phyloP scores from a whole-genome alignment of 1,140 invertebrate species.

The Amphibalanus amphitrite region DNA sequence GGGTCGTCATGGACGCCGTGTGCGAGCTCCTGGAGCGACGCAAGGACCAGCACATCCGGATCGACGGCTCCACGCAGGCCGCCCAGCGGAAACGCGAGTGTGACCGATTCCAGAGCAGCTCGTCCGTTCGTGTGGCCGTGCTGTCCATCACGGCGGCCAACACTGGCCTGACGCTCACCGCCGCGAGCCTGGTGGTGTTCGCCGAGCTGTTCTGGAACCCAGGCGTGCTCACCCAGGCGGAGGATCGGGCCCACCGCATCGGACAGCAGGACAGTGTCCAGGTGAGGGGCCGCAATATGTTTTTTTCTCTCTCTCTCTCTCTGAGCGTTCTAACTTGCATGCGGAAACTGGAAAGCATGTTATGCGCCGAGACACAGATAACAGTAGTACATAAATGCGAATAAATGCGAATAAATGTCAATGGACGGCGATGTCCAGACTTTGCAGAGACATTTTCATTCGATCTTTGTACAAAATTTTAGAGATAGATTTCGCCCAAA shows the following conservation, averaged over 20 bases:
- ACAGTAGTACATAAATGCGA: too few species aligned
- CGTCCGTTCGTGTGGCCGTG: slow-evolving; percentile 52
- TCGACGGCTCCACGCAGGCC: slow-evolving; percentile 55
- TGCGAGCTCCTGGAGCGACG: slow-evolving; percentile 39
- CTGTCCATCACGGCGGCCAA: slow-evolving; percentile 86
- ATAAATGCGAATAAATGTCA: too few species aligned
- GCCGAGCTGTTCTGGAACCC: slow-evolving; percentile 97
- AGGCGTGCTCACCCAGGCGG: slow-evolving; percentile 79
- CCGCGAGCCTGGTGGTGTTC: slow-evolving; percentile 79
- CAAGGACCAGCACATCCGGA: slow-evolving; percentile 50
- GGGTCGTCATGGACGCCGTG: slow-evolving; percentile 54
- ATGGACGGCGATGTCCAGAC: too few species aligned
- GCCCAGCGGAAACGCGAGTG: slow-evolving; percentile 15
- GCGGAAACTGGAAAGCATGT: too few species aligned
- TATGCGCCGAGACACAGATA: too few species aligned
- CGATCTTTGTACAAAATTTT: too few species aligned
- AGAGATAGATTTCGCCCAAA: too few species aligned
- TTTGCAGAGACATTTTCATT: too few species aligned
- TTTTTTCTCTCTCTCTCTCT: too few species aligned
- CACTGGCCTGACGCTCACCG: slow-evolving; percentile 79
- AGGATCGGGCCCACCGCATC: slow-evolving; percentile 85
- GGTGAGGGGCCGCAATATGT: not conserved
- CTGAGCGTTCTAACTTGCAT: too few species aligned
- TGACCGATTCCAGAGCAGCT: slow-evolving; percentile 58
- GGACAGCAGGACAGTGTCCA: slow-evolving; percentile 62